A percentile compares a stretch with the other conserved stretches of the same genome.
These are phyloP conservation scores for Halcyon leucocephala DNA, from an alignment of 2,797 vertebrate species.

Conservation along the genomic window DNA sequence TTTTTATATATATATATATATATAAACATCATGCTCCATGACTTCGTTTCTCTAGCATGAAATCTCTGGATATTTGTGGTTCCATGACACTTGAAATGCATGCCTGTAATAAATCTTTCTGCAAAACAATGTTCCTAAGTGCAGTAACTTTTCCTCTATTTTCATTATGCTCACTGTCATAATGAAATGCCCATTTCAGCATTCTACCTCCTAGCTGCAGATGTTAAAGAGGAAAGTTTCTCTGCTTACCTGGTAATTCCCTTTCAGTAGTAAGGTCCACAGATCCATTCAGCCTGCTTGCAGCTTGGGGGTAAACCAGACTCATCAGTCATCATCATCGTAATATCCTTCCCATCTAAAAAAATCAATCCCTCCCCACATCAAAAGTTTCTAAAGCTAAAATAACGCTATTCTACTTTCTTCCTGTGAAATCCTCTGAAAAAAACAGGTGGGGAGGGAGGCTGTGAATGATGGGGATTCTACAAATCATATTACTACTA, in stretches of 20 bases:
- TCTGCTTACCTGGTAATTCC: conserved; percentile 55
- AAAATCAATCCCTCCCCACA: background rate
- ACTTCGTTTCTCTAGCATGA: background rate
- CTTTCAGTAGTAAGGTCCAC: conserved; percentile 57
- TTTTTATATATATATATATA: background rate
- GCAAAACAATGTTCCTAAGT: background rate
- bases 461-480: background rate
- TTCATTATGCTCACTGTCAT: background rate
- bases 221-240: conserved; percentile 13
- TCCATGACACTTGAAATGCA: background rate
- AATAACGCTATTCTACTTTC: background rate
- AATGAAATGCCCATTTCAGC: background rate
- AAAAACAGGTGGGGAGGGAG: background rate
- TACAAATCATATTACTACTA: background rate
- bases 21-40: rapidly evolving
- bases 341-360: background rate
- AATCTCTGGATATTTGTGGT: background rate
- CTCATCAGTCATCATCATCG: conserved; percentile 24
- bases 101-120: background rate
- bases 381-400: background rate
- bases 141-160: background rate
- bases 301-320: conserved; percentile 60
- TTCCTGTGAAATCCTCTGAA: background rate
- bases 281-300: conserved; percentile 59
- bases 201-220: conserved; percentile 27